Percentiles rank a stretch among this genome's conserved stretches.
phyloP scores from a whole-genome alignment of 2,888 invertebrate species.

The Tryphoninae sp. region DNA sequence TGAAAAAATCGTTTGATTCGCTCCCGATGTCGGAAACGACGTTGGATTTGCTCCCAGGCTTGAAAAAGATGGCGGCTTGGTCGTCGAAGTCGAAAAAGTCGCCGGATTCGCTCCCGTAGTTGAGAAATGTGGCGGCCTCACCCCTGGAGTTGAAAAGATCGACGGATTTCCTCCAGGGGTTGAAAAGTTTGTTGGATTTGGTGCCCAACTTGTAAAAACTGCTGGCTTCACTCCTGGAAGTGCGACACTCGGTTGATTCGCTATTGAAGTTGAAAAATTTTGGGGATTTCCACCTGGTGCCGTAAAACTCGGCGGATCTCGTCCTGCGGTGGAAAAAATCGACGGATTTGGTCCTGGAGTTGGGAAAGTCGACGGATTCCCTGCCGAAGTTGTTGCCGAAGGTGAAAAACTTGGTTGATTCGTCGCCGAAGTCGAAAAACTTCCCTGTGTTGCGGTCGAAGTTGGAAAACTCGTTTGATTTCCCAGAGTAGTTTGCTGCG shows the following conservation, averaged over 20 bases:
- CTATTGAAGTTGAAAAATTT: background rate
- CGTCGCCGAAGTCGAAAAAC: too few species aligned
- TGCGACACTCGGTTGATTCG: background rate
- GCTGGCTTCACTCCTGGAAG: background rate
- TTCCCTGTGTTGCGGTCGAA: too few species aligned
- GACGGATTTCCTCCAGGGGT: too few species aligned
- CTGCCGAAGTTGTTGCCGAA: too few species aligned
- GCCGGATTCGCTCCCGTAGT: background rate
- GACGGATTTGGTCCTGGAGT: background rate
- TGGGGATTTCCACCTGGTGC: background rate
- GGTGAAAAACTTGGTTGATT: too few species aligned
- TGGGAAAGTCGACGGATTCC: too few species aligned
- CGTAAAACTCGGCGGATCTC: background rate
- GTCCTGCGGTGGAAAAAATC: background rate
- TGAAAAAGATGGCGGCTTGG: background rate
- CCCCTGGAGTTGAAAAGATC: too few species aligned
- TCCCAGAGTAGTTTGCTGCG: conserved; percentile 18
- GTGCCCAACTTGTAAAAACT: background rate
- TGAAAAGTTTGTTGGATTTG: background rate
- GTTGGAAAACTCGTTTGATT: conserved; percentile 25
- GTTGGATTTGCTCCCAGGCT: background rate
- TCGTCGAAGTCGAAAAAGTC: background rate
- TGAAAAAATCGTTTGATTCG: background rate
- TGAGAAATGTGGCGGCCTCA: background rate
- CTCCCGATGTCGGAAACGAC: background rate